Evolutionary conservation across 2,113 vertebrate species (phyloP).

Genomic region (Agelaius phoeniceus): DNA sequence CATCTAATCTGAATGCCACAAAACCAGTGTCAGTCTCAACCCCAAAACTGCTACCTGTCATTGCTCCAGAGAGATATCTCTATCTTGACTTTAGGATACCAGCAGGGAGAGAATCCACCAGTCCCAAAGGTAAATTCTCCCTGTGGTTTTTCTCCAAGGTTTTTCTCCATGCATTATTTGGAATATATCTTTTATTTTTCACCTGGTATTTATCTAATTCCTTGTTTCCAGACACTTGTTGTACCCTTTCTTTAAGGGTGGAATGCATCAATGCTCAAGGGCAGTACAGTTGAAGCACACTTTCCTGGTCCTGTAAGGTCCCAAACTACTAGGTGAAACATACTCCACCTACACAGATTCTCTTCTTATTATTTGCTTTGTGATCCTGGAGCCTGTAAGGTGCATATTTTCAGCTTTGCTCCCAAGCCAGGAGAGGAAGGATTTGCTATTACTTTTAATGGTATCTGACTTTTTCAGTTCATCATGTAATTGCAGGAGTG

Average conservation of each 20-base stretch:
- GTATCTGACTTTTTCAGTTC: constrained; percentile 22
- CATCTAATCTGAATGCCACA: neutral
- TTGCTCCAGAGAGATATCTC: neutral
- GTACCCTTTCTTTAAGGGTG: neutral
- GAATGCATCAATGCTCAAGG: constrained; percentile 13
- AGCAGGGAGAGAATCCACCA: neutral
- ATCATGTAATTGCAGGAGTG: neutral
- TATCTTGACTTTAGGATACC: neutral
- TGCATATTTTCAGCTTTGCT: constrained; percentile 23
- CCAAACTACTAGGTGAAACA: neutral
- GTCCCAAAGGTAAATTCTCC: neutral
- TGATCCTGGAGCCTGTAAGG: constrained; percentile 1
- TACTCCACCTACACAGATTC: constrained; percentile 22
- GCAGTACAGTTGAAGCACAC: constrained; percentile 4
- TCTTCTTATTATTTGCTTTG: constrained; percentile 24
- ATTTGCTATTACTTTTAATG: constrained; percentile 44
- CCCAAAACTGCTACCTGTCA: neutral
- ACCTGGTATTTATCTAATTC: neutral
- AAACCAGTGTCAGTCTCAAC: neutral
- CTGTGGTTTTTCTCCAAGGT: neutral
- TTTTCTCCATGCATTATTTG: neutral
- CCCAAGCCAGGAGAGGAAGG: neutral
- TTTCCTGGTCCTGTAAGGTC: constrained; percentile 21
- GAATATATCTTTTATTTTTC: neutral
- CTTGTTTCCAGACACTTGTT: constrained; percentile 5